phyloP scores from a whole-genome alignment of 30 jellyfish, hydroid and myxozoan genomes.

The Turritopsis rubra region DNA sequence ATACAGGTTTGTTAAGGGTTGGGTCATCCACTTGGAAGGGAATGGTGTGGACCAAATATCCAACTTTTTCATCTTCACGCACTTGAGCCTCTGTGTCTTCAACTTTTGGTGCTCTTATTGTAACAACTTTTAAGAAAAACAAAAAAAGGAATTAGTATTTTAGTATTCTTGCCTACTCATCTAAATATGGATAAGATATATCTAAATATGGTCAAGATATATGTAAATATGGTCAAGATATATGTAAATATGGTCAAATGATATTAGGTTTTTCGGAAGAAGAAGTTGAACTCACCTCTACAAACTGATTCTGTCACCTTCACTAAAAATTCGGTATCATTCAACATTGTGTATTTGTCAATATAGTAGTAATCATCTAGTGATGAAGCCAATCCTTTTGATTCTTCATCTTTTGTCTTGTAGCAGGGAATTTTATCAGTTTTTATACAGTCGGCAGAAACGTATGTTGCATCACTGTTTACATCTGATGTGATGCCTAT shows the following conservation, averaged over 20 bases:
- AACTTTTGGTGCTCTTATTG: background rate
- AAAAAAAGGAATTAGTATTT: too few species aligned
- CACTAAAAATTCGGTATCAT: background rate
- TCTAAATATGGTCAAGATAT: background rate
- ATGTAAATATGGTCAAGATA: background rate
- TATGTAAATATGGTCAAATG: too few species aligned
- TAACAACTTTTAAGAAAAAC: background rate
- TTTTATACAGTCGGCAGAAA: background rate
- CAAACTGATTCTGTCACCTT: constrained; percentile 14
- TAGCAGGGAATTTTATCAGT: background rate
- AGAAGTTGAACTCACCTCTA: background rate
- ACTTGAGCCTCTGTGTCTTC: constrained; percentile 2
- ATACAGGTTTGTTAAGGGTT: constrained; percentile 37
- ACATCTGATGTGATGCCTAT: background rate
- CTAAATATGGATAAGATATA: background rate
- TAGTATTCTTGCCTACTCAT: background rate
- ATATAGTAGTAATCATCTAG: background rate
- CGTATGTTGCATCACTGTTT: background rate
- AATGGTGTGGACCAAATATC: constrained; percentile 34
- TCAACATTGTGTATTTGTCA: background rate
- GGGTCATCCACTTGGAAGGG: constrained; percentile 34
- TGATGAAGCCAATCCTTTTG: constrained; percentile 1
- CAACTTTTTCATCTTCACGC: constrained; percentile 50
- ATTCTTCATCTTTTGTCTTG: background rate
- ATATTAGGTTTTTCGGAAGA: too few species aligned